Percentiles rank a stretch among this genome's conserved stretches.
Conservation (phyloP, 2,888 invertebrate genomes). For the Tiphia femorata region DNA sequence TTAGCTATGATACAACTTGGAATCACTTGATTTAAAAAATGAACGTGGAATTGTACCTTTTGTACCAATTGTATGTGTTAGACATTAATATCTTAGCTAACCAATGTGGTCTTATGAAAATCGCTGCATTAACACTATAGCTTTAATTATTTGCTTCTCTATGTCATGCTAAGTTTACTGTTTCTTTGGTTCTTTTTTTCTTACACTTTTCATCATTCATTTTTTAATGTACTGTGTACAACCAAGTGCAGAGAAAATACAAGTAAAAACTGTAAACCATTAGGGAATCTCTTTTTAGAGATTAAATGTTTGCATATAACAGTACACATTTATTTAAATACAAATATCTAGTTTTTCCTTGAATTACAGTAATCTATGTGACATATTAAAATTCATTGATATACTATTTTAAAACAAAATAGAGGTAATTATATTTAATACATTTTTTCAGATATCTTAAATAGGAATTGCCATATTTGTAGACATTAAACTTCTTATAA, state of each 20-base stretch:
- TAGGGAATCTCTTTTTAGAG: background rate
- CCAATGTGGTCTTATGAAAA: too few relatives aligned
- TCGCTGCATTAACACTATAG: constrained; percentile 4
- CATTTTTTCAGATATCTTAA: constrained; percentile 57
- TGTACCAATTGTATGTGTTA: constrained; percentile 14
- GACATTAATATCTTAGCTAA: constrained; percentile 2
- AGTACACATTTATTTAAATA: background rate
- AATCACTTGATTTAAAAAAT: too few relatives aligned
- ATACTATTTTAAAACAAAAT: background rate
- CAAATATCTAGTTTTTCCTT: background rate
- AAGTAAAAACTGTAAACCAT: background rate
- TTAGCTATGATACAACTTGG: constrained; percentile 1
- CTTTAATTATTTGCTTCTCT: too few relatives aligned
- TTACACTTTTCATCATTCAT: background rate
- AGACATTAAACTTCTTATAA: background rate
- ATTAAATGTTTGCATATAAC: background rate
- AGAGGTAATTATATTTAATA: constrained; percentile 43
- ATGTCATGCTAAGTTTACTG: too few relatives aligned
- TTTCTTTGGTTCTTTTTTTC: background rate
- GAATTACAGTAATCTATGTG: background rate
- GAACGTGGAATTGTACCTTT: too few relatives aligned
- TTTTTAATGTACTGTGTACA: background rate
- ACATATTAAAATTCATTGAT: background rate
- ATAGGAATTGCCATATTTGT: constrained; percentile 57
- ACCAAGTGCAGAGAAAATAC: background rate